Base-by-base conservation (phyloP, 2,888 invertebrate species). In the Autographa pulchrina region DNA sequence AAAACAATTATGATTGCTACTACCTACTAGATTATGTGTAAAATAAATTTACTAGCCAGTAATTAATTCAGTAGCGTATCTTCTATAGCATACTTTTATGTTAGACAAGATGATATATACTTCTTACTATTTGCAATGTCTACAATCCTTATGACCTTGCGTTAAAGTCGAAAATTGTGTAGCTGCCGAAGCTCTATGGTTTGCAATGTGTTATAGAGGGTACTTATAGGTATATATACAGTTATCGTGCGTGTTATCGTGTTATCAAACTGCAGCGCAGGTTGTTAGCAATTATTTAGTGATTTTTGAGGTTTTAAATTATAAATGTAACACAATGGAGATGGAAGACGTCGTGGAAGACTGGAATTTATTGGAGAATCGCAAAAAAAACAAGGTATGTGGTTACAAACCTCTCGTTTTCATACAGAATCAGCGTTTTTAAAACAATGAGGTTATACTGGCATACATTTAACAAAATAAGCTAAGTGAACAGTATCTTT, bases 271-370 rank as follows among this genome's bases (percentile, higher is more conserved):
- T 69, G 70, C 62, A 68, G 63, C 52, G 63, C 38, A 62, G 68
- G 63, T 35, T 68, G 72, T 62, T 38, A 60, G 59, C 74, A 71
- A 75, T 83, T 76, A 80, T 73, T 72, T 74, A 69, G 77, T 78
- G 73, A 80, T 80, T 80, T 70, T 35, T 64, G 63, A 63, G 14
- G 65, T 77, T 72, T 63, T 62, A 58, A 63, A 70, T 65, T 20
- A 66, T 66, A 58, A 59, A 64, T 61, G 11, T 60, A 70, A 66
- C 20, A 78, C 43, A 32, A 84, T 83, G 83, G 78, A 82, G 35
- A 54, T 68, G 20, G 67, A 76, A 13, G 75, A 84, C 0, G 67
- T 65, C 31, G 72, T 83, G 52, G 84, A 81, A 75, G 72, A 73
- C 3, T 64, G 13, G 8, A 70, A 70, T 18, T 48, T 83, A 8